Percentiles rank a stretch among this genome's conserved stretches.
Conservation (phyloP, 1,140 invertebrate species). For the Temnothorax curvispinosus region DNA sequence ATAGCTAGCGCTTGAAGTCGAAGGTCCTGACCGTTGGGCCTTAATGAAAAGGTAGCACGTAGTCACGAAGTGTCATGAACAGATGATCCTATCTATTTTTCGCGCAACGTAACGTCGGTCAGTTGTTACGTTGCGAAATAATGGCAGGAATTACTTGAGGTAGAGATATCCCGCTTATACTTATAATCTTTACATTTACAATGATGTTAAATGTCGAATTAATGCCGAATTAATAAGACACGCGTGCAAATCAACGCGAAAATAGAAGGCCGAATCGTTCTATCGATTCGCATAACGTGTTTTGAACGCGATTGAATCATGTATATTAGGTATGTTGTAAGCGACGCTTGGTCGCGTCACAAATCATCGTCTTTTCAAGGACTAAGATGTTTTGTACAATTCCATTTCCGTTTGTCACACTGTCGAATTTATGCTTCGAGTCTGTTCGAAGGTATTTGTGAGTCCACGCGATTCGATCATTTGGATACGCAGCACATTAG, state of each 20-base stretch:
- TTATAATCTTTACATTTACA: background rate
- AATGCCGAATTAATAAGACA: background rate
- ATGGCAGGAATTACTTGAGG: slow-evolving; percentile 6
- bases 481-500: background rate
- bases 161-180: background rate
- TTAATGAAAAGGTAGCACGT: slow-evolving; percentile 36
- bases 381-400: background rate
- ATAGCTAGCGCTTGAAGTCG: slow-evolving; percentile 52
- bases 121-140: background rate
- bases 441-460: background rate
- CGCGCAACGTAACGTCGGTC: background rate
- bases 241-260: background rate
- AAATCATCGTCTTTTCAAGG: background rate
- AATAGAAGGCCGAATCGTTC: background rate
- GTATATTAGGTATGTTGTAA: background rate
- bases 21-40: slow-evolving; percentile 57
- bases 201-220: background rate
- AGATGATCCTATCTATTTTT: background rate
- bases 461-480: background rate
- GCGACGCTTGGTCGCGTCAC: background rate
- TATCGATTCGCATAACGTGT: background rate
- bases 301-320: background rate
- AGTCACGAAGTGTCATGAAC: slow-evolving; percentile 23
- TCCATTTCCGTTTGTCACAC: background rate
- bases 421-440: background rate